Evolutionary conservation across 2,113 vertebrate genomes (phyloP).

Genomic region (Leiothrix lutea): DNA sequence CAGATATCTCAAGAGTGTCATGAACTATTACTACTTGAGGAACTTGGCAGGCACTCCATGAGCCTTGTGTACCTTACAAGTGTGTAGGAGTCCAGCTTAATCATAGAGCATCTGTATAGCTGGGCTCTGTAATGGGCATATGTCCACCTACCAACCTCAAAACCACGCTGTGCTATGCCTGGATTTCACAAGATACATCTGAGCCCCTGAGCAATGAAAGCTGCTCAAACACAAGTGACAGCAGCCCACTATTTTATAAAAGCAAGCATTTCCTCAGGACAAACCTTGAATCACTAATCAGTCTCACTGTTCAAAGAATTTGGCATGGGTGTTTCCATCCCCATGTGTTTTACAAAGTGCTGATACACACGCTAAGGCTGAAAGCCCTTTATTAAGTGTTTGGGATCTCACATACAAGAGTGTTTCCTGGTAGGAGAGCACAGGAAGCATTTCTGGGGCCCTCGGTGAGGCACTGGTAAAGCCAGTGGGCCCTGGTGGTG

Average conservation of each 20-base stretch:
- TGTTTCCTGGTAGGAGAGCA: not conserved
- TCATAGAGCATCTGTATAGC: constrained; percentile 1
- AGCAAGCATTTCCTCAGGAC: not conserved
- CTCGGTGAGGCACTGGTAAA: not conserved
- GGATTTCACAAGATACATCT: not conserved
- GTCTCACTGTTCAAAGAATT: not conserved
- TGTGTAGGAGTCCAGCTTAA: constrained; percentile 31
- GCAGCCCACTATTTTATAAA: not conserved
- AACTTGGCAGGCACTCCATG: constrained; percentile 43
- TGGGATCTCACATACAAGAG: not conserved
- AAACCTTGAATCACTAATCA: not conserved
- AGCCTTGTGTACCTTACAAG: constrained; percentile 29
- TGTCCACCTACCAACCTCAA: not conserved
- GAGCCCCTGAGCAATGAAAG: not conserved
- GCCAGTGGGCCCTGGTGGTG: not conserved
- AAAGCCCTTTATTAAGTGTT: constrained; percentile 8
- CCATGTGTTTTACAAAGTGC: constrained; percentile 6
- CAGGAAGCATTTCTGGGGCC: not conserved
- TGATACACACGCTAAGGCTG: not conserved
- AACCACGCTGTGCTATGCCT: not conserved
- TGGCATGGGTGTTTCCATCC: not conserved
- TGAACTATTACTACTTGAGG: constrained; percentile 58
- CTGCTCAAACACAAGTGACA: not conserved
- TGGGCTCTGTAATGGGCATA: not conserved
- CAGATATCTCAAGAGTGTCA: constrained; percentile 55